Conservation (phyloP, 1,140 invertebrate genomes). For the Drosophila novamexicana region DNA sequence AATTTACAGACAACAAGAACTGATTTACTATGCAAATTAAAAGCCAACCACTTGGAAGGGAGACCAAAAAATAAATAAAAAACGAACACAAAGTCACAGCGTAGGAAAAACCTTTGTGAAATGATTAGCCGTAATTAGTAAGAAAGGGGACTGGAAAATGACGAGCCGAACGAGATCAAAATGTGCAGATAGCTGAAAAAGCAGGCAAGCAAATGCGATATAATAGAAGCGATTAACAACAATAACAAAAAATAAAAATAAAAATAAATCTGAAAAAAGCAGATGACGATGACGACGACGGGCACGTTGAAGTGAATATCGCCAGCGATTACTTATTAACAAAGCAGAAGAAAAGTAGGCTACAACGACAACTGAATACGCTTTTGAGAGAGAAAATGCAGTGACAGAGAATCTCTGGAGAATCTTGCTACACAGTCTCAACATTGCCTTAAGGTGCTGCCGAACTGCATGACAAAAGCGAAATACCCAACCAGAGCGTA, state of each 20-base stretch:
- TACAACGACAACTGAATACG: not conserved
- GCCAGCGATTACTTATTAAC: conserved; percentile 38
- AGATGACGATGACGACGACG: conserved; percentile 13
- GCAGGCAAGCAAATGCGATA: conserved; percentile 60
- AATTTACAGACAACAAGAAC: conserved; percentile 55
- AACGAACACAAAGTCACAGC: conserved; percentile 4
- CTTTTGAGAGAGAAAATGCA: not conserved
- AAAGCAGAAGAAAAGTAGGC: conserved; percentile 2
- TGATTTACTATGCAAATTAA: conserved; percentile 82
- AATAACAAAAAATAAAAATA: conserved; percentile 43
- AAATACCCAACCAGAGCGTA: conserved; percentile 26
- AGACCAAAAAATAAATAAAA: not conserved
- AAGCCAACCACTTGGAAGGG: conserved; percentile 43
- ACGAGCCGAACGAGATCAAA: conserved; percentile 72
- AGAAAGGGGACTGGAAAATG: conserved; percentile 49
- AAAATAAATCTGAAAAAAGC: conserved; percentile 22
- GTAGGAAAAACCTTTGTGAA: conserved; percentile 60
- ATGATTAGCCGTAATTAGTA: conserved; percentile 73
- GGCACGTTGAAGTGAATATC: conserved; percentile 23
- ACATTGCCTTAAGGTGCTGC: not conserved
- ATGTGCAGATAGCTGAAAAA: conserved; percentile 53
- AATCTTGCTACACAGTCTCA: too few relatives aligned
- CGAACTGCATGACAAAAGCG: not conserved
- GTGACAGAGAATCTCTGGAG: not conserved
- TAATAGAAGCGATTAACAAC: conserved; percentile 81